phyloP scores from a whole-genome alignment of 2,113 vertebrate species.

The Saccopteryx bilineata region DNA sequence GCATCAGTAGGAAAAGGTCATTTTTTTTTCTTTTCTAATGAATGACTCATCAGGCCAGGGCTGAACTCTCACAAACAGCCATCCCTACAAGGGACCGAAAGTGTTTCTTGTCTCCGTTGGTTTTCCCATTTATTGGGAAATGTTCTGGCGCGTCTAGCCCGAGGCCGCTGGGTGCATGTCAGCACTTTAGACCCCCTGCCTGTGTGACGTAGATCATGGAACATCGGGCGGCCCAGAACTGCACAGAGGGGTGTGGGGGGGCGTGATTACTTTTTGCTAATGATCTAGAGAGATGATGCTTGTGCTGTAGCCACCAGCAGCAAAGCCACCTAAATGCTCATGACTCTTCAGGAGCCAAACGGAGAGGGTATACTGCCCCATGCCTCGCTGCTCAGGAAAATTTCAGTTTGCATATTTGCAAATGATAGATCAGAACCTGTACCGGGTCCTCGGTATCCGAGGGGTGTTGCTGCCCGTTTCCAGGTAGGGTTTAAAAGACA shows the following conservation, averaged over 20 bases:
- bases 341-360: not conserved
- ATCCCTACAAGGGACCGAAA: not conserved
- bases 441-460: not conserved
- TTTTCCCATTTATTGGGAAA: not conserved
- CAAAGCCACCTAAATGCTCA: not conserved
- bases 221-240: not conserved
- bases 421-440: not conserved
- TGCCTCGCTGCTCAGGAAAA: not conserved
- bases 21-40: constrained; percentile 60
- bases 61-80: not conserved
- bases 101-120: not conserved
- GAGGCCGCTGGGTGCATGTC: not conserved
- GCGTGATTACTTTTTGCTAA: not conserved
- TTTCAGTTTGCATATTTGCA: not conserved
- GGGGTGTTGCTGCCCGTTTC: not conserved
- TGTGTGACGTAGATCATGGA: not conserved
- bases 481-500: not conserved
- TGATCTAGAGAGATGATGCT: not conserved
- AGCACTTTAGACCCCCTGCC: not conserved
- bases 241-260: too few species aligned
- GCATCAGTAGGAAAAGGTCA: constrained; percentile 39
- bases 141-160: not conserved
- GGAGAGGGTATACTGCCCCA: not conserved
- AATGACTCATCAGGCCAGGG: constrained; percentile 63
- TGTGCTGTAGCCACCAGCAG: not conserved